phyloP scores from a whole-genome alignment of 2,113 vertebrate species.

The Crotalus helleri region DNA sequence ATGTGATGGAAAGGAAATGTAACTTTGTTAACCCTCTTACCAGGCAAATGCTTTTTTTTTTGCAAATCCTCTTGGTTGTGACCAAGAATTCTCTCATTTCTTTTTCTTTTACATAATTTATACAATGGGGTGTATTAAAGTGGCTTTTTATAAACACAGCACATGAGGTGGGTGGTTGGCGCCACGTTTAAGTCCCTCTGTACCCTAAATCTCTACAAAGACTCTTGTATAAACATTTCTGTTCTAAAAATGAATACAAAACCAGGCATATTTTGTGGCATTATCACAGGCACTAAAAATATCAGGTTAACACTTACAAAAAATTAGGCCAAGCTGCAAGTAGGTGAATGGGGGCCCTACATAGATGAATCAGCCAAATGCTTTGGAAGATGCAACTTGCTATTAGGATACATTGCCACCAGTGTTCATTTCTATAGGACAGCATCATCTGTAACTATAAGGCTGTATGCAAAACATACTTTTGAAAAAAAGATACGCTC shows the following conservation, averaged over 20 bases:
- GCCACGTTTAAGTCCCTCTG: conserved; percentile 47
- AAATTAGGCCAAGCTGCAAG: conserved; percentile 46
- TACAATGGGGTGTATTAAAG: conserved; percentile 58
- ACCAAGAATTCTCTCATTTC: conserved; percentile 56
- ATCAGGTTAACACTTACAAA: conserved; percentile 41
- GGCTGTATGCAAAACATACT: neutral
- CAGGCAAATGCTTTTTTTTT: conserved; percentile 65
- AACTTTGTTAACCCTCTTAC: conserved; percentile 77
- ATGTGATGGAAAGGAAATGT: conserved; percentile 14
- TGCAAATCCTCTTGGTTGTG: conserved; percentile 69
- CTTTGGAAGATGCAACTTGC: neutral
- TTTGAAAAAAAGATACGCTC: neutral
- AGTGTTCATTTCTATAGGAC: neutral
- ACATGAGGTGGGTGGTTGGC: conserved; percentile 56
- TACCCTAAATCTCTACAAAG: conserved; percentile 67
- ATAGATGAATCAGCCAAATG: conserved; percentile 7
- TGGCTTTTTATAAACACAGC: conserved; percentile 67
- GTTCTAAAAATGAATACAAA: conserved; percentile 64
- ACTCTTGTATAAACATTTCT: conserved; percentile 64
- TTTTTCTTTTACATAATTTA: conserved; percentile 68
- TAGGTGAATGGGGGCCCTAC: conserved; percentile 28
- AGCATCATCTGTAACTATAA: neutral
- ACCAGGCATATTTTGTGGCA: conserved; percentile 57
- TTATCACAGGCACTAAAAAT: conserved; percentile 34
- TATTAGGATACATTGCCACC: neutral